Percentiles rank a stretch among this genome's conserved stretches.
Conservation (phyloP, 2,113 vertebrate species). For the Vulpes lagopus region DNA sequence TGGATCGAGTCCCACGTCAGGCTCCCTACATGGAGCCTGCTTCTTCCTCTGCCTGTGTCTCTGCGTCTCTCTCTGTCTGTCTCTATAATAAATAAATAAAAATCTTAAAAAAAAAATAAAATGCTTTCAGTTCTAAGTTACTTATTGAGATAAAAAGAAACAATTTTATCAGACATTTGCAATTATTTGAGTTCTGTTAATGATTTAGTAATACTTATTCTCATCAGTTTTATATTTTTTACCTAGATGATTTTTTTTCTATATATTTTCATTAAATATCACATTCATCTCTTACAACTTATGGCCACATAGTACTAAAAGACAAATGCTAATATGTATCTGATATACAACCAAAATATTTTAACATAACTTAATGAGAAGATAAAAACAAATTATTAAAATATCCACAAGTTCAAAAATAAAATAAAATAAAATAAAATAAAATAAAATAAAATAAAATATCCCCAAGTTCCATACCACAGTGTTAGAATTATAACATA, state of each 20-base stretch:
- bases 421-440: neutral
- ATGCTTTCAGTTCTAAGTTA: neutral
- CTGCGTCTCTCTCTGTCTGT: too few species aligned
- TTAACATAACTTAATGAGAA: neutral
- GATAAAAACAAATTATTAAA: neutral
- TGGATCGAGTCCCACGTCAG: too few species aligned
- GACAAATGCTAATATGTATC: neutral
- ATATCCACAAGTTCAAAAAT: neutral
- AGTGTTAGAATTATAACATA: neutral
- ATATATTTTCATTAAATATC: constrained; percentile 79
- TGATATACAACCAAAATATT: neutral
- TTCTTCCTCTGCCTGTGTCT: too few species aligned
- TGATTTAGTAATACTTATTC: constrained; percentile 69
- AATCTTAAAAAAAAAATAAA: neutral
- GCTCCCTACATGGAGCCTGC: too few species aligned
- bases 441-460: neutral
- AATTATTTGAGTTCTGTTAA: constrained; percentile 32
- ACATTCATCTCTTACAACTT: constrained; percentile 75
- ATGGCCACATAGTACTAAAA: constrained; percentile 73
- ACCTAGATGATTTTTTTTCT: constrained; percentile 69
- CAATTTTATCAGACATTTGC: constrained; percentile 45
- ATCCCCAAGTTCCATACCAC: neutral
- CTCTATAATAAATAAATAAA: too few species aligned
- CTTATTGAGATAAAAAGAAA: neutral
- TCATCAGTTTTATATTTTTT: constrained; percentile 51